Conservation (phyloP, 2,113 vertebrate species). For the Calyptomena viridis region DNA sequence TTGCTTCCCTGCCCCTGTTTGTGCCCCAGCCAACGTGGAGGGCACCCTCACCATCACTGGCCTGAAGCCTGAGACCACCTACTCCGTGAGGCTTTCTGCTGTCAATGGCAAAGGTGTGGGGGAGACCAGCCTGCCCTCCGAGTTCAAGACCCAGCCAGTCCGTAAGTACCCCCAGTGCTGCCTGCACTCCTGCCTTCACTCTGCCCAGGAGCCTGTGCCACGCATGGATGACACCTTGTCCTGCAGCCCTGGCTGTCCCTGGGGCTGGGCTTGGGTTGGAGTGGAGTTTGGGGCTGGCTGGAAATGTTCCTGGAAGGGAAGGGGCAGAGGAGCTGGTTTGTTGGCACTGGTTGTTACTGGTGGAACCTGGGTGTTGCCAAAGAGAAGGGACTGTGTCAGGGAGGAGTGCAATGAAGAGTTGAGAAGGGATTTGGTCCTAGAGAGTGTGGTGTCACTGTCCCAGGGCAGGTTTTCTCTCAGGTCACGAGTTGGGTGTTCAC, state of each 20-base stretch:
- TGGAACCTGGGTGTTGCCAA: no score
- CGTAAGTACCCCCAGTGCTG: conserved; percentile 84
- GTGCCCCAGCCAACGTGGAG: conserved; percentile 70
- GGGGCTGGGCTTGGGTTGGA: neutral
- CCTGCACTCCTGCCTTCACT: neutral
- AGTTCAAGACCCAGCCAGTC: conserved; percentile 93
- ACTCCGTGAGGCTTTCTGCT: conserved; percentile 88
- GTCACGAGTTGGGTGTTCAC: no score
- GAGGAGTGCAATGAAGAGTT: neutral
- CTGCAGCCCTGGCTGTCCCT: neutral
- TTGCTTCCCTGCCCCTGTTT: neutral
- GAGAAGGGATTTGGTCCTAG: neutral
- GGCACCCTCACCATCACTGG: conserved; percentile 82
- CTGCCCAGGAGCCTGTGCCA: neutral
- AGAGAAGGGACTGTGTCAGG: neutral
- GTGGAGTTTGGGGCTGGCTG: neutral
- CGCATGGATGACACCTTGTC: conserved; percentile 5
- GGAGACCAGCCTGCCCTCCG: conserved; percentile 79
- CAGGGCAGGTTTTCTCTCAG: neutral
- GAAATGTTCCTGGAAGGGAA: neutral
- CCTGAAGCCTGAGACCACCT: conserved; percentile 88
- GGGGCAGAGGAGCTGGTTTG: neutral
- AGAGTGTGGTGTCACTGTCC: neutral
- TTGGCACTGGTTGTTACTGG: neutral
- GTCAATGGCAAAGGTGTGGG: conserved; percentile 95